Percentiles rank a stretch among this genome's conserved stretches.
Evolutionary conservation across 2,888 invertebrate genomes (phyloP).

Genomic region (Hydroisotoma schaefferi): DNA sequence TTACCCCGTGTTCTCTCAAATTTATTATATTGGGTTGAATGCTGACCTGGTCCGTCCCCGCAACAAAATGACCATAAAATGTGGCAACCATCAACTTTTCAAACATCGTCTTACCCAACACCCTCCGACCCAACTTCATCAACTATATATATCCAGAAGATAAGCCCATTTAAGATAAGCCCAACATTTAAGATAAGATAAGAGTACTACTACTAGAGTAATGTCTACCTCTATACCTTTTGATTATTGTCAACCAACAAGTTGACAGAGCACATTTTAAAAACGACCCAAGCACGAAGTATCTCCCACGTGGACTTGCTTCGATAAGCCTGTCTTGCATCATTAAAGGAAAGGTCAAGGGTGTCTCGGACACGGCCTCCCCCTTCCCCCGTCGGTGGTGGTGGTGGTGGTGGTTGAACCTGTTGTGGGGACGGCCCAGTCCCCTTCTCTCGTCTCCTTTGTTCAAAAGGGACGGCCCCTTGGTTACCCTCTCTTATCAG

Average conservation of each 20-base stretch:
- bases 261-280: constrained; percentile 82
- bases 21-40: constrained; percentile 80
- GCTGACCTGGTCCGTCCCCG: constrained; percentile 86
- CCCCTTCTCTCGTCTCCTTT: no score
- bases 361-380: constrained; percentile 62
- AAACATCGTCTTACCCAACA: constrained; percentile 80
- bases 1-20: constrained; percentile 91
- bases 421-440: neutral
- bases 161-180: neutral
- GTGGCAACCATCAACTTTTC: constrained; percentile 82
- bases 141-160: constrained; percentile 60
- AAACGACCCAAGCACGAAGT: constrained; percentile 83
- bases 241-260: constrained; percentile 87
- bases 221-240: constrained; percentile 64
- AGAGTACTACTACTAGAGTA: constrained; percentile 8
- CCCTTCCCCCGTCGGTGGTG: no score
- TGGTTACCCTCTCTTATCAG: no score
- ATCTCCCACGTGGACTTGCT: constrained; percentile 93
- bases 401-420: neutral
- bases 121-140: constrained; percentile 71
- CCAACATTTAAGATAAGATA: neutral
- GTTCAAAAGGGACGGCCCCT: no score
- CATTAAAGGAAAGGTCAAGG: constrained; percentile 79
- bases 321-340: constrained; percentile 81
- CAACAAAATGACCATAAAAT: constrained; percentile 99